Evolutionary conservation across 2,113 vertebrate species (phyloP).

Genomic region (Caretta caretta): DNA sequence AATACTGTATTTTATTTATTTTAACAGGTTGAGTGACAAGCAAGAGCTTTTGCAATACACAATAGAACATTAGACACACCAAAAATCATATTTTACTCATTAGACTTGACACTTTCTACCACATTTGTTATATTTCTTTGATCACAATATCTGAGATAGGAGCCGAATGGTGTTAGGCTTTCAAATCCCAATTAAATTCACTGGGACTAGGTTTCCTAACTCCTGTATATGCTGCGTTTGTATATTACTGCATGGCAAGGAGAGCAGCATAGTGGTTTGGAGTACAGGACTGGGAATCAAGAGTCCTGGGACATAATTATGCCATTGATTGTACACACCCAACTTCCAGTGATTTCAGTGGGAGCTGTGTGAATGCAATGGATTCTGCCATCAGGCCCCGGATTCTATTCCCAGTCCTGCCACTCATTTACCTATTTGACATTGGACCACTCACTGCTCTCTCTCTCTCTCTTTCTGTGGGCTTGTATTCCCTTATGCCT

Average conservation of each 20-base stretch:
- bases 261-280: neutral
- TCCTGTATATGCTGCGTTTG: neutral
- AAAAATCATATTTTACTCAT: constrained; percentile 22
- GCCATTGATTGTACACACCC: no score
- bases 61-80: neutral
- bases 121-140: neutral
- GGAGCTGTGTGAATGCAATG: neutral
- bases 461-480: neutral
- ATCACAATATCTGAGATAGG: neutral
- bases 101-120: neutral
- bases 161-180: neutral
- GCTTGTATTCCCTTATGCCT: neutral
- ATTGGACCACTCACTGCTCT: neutral
- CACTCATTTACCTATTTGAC: neutral
- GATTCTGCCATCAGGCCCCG: neutral
- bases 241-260: no score
- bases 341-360: neutral
- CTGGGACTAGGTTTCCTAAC: no score
- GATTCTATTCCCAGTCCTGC: neutral
- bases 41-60: neutral
- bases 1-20: constrained; percentile 29
- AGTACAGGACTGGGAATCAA: neutral
- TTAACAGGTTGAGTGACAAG: constrained; percentile 36
- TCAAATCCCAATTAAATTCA: neutral
- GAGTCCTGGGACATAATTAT: neutral